Evolutionary conservation across 2,113 vertebrate genomes (phyloP).

Genomic region (Spilogale gracilis): DNA sequence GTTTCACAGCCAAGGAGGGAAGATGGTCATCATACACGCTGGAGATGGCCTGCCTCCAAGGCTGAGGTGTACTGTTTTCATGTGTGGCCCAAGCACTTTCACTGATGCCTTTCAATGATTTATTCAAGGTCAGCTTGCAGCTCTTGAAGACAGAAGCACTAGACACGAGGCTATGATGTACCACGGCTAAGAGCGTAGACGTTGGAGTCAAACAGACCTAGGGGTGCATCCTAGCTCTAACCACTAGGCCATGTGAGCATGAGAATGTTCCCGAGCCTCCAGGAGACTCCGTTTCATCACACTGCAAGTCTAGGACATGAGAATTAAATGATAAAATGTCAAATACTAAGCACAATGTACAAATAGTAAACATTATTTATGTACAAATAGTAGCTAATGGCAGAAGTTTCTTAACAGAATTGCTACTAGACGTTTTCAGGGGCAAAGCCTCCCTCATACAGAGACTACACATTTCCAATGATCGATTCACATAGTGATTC

Average conservation of each 20-base stretch:
- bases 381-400: background rate
- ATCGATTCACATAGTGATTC: background rate
- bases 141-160: background rate
- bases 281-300: background rate
- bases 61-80: background rate
- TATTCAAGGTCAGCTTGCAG: background rate
- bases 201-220: background rate
- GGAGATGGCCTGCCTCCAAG: background rate
- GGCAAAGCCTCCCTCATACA: background rate
- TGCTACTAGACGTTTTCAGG: background rate
- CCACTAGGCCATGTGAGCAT: fast-evolving
- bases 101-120: background rate
- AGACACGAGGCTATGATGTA: background rate
- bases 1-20: background rate
- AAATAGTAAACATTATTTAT: background rate
- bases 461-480: background rate
- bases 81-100: background rate
- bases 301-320: background rate
- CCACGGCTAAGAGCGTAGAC: too few species aligned
- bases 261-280: background rate
- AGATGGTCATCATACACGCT: background rate
- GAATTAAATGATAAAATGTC: background rate
- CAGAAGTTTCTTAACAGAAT: background rate
- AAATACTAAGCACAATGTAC: background rate
- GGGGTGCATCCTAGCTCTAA: background rate